Conservation (phyloP, 2,113 vertebrate species). For the Oceanodroma tethys region DNA sequence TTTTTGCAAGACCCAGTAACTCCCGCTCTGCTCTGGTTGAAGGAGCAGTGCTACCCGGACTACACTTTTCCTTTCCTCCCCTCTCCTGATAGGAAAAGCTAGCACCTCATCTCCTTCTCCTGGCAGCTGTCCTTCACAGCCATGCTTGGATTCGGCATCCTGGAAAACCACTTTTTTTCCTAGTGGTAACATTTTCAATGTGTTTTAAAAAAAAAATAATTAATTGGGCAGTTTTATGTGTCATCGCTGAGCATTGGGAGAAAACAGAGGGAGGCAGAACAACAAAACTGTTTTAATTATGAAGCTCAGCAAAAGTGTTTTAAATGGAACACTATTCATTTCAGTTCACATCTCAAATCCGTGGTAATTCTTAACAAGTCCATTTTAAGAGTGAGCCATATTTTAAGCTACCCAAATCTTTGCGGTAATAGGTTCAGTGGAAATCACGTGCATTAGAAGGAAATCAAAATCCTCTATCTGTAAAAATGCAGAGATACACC, state of each 20-base stretch:
- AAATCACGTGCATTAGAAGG: not conserved
- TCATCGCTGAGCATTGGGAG: not conserved
- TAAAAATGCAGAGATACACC: not conserved
- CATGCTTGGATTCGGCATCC: not conserved
- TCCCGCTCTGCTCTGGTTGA: not conserved
- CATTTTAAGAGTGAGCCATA: not conserved
- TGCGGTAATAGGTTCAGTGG: not conserved
- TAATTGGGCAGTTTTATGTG: not conserved
- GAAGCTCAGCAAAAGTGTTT: not conserved
- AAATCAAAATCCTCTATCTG: not conserved
- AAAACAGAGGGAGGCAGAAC: not conserved
- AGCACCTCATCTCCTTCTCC: not conserved
- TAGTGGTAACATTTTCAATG: not conserved
- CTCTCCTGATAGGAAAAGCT: not conserved
- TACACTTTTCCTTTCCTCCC: not conserved
- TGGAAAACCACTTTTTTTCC: not conserved
- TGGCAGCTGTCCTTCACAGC: not conserved
- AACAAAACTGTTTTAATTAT: not conserved
- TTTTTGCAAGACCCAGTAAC: not conserved
- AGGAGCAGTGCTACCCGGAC: not conserved
- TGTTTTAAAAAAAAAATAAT: not conserved
- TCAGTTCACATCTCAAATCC: not conserved
- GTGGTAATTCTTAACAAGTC: not conserved
- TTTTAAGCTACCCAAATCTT: not conserved
- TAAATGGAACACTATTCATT: not conserved